A percentile compares a stretch with the other conserved stretches of the same genome.
Evolutionary conservation across 2,888 invertebrate species (phyloP).

Genomic region (Oasisia sp.): DNA sequence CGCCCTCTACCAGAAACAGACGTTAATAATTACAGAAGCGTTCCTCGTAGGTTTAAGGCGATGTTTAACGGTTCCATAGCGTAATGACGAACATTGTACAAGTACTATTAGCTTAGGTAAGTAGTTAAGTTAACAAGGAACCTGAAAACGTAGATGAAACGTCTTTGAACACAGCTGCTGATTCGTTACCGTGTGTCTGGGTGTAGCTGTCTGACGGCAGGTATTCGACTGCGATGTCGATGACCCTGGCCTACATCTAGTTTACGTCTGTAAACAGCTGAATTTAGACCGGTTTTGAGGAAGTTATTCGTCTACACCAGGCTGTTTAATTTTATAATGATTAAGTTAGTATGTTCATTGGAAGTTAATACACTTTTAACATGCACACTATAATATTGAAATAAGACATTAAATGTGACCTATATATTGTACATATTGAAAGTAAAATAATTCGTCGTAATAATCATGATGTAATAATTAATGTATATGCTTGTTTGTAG

Average conservation of each 20-base stretch:
- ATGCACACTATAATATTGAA: background rate
- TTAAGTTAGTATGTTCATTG: background rate
- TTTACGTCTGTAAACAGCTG: background rate
- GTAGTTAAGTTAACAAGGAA: background rate
- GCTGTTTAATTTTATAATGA: background rate
- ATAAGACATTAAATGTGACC: background rate
- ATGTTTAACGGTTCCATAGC: background rate
- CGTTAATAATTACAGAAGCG: constrained; percentile 10
- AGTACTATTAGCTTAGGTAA: constrained; percentile 1
- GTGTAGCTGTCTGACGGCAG: background rate
- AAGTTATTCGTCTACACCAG: background rate
- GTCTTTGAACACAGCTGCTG: background rate
- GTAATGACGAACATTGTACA: background rate
- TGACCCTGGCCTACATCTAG: constrained; percentile 17
- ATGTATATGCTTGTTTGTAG: background rate
- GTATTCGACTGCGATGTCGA: background rate
- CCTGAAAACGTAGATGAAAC: background rate
- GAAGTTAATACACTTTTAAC: background rate
- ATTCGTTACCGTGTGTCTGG: background rate
- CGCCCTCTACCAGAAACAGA: background rate
- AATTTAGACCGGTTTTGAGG: constrained; percentile 2
- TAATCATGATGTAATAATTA: no score
- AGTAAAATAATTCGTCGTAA: background rate
- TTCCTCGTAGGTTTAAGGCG: background rate
- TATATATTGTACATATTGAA: background rate